Base-by-base conservation (phyloP, 2,888 invertebrate genomes). In the Acleris cristana region DNA sequence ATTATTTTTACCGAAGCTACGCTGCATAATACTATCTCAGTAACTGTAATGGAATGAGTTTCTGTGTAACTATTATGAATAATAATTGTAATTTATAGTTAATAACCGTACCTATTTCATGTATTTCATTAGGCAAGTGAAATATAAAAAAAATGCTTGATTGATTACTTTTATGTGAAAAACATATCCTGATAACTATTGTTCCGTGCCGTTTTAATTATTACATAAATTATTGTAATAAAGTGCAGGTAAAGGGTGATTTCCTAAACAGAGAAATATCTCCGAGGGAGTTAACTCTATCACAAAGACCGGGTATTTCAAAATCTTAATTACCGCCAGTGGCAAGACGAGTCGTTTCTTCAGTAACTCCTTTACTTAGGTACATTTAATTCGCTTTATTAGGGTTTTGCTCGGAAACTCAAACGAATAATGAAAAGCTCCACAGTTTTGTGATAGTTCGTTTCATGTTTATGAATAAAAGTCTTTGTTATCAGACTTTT, bases 291-390 rank as follows among this genome's bases (percentile, higher is more conserved):
- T 84, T 83, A 84, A 85, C 82, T 84, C 82, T 79, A 83, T 83
- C 79, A 85, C 86, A 86, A 85, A 85, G 85, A 84, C 57, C 23
- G 58, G 78, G 82, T 82, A 84, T 86, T 88, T 84, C 85, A 86
- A 84, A 86, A 86, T 85, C 87, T 88, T 91, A 90, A 91, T 91
- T 89, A 87, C 81, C 78, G 89, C 90, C 85, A 74, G 77, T 77
- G 86, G 90, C 83, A 84, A 79, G 83, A 85, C 75, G 79, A 78
- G 83, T 78, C 78, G 80, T 82, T 85, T 78, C 82, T 82, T 80
- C 72, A 72, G 75, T 77, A 67, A 70, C 69, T 71, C 69, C 69
- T 69, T 71, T 72, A 66, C 67, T 71, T 66, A 57, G 64, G 72
- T 69, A 51, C 52, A 64, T 71, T 75, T 79, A 78, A 80, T 79